These are phyloP conservation scores for Tridacna gigas DNA, from an alignment of 2,888 invertebrate species.

Conservation along the genomic window DNA sequence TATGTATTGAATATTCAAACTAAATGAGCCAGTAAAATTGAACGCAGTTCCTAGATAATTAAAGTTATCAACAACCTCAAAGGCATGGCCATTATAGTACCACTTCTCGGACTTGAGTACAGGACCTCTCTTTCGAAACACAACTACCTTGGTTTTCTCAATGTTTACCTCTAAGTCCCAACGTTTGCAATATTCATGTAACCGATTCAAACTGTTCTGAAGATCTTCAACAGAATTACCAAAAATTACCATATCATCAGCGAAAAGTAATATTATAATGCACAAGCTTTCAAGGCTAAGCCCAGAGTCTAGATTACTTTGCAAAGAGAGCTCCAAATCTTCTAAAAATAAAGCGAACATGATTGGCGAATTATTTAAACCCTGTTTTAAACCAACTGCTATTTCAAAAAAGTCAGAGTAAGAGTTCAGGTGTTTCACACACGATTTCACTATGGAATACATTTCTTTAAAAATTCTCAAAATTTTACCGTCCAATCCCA, in stretches of 20 bases:
- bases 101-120: background rate
- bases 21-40: background rate
- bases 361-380: background rate
- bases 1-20: background rate
- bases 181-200: slow-evolving; percentile 10
- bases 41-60: slow-evolving; percentile 13
- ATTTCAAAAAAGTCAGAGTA: background rate
- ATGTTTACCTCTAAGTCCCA: slow-evolving; percentile 8
- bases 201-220: background rate
- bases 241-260: slow-evolving; percentile 6
- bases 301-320: background rate
- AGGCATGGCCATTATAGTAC: slow-evolving; percentile 4
- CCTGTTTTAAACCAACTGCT: background rate
- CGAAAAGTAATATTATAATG: background rate
- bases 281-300: background rate
- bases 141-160: slow-evolving; percentile 1
- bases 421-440: background rate
- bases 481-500: background rate
- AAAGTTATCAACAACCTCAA: background rate
- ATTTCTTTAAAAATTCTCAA: background rate
- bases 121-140: slow-evolving; percentile 9
- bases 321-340: background rate
- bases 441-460: background rate
- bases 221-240: background rate
- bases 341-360: slow-evolving; percentile 12